Conservation (phyloP, 2,797 vertebrate genomes). For the Odontamblyopus rebecca region DNA sequence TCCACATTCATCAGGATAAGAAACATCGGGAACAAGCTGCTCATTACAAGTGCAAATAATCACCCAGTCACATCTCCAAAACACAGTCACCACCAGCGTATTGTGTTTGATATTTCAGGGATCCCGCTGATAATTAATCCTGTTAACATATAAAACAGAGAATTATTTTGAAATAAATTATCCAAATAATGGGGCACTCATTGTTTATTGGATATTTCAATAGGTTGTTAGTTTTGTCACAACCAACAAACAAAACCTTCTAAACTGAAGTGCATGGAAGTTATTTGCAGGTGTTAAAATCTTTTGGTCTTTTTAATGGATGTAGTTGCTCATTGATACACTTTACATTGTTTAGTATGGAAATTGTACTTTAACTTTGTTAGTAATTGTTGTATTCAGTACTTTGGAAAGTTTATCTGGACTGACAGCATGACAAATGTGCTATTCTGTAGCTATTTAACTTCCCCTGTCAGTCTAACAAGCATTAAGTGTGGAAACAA, state of each 20-base stretch:
- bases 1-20: slow-evolving; percentile 55
- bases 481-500: slow-evolving; percentile 18
- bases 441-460: background rate
- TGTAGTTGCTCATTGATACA: too few species aligned
- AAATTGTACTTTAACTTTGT: background rate
- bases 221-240: background rate
- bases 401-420: slow-evolving; percentile 4
- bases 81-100: slow-evolving; percentile 38
- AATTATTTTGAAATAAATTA: slow-evolving; percentile 9
- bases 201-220: background rate
- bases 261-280: too few species aligned
- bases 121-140: slow-evolving; percentile 46
- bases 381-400: background rate
- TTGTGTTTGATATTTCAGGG: slow-evolving; percentile 43
- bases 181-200: background rate
- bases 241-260: background rate
- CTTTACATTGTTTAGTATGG: background rate
- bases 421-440: background rate
- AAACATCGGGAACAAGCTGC: slow-evolving; percentile 24
- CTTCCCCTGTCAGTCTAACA: background rate
- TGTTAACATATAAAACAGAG: slow-evolving; percentile 18
- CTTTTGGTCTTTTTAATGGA: too few species aligned
- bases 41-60: slow-evolving; percentile 67
- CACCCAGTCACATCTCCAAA: slow-evolving; percentile 61
- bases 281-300: too few species aligned